Base-by-base conservation (phyloP, 2,113 vertebrate species). In the Acrocephalus kingi region DNA sequence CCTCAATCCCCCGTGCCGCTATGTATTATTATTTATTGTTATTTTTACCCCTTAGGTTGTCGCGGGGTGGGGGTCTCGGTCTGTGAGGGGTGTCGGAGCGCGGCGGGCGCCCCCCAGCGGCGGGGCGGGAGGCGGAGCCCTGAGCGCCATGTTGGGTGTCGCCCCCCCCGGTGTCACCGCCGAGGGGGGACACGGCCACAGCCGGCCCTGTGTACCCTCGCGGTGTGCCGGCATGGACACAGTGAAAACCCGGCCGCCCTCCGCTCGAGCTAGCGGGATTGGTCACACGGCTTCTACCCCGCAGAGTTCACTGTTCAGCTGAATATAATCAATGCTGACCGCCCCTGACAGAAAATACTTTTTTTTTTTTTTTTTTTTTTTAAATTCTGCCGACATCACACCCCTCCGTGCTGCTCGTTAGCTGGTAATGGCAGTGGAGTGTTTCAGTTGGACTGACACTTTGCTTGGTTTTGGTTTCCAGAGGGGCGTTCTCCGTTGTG, bases 401-500 rank as follows among this genome's bases (percentile, higher is more conserved):
- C 46, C 83, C 28, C 41, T 31, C 33, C 2, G 37, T 61, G 52
- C 80, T 84, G 79, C 54, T 55, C 15, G 3, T 51, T 63, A 59
- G 31, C 54, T 27, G 30, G 55, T 76, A 20, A 61, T 35, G 56
- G 67, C 76, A 75, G 73, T 45, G 39, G 61, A 10, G 27, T 31
- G 41, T 87, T 30, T 51, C 63, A 24, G 66, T 35, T 22, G 11
- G 87, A 85, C 88, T 98, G 93, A 98, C 96, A 41, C 93, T 85
- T 58, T 93, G 93, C 95, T 64, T 92, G 25, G 71, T 96, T 92
- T 98, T 97, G 90, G 80, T 89, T 97, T 98, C 14, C 93, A 99
- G 99, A 98, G 99, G 99, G 23, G 99, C 99, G 4, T 99, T 99
- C 97, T 99, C 99, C 28, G 99, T 99, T 97, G 99, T 99, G 95